Evolutionary conservation across 2,797 vertebrate species (phyloP).

Genomic region (Bufotes viridis): DNA sequence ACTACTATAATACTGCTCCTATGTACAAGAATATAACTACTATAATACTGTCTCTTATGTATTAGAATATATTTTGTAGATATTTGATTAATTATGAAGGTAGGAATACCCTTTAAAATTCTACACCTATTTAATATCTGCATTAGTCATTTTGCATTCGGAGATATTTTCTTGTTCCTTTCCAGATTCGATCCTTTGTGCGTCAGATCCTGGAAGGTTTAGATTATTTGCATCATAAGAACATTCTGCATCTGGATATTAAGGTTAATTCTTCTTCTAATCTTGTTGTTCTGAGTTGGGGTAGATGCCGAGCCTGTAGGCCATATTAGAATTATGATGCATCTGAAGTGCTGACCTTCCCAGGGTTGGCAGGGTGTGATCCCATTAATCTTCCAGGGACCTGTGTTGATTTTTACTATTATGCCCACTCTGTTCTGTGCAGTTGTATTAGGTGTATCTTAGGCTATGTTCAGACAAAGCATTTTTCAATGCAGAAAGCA

Average conservation of each 20-base stretch:
- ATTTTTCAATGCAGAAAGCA: too few relatives aligned
- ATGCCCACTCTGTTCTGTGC: neutral
- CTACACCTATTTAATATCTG: neutral
- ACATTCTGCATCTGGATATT: constrained; percentile 77
- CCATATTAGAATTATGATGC: too few relatives aligned
- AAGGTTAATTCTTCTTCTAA: constrained; percentile 69
- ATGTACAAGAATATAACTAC: neutral
- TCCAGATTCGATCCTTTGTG: constrained; percentile 85
- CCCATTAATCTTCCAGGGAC: neutral
- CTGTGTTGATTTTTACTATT: neutral
- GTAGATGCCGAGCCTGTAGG: neutral
- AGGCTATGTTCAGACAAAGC: too few relatives aligned
- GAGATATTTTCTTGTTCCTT: neutral
- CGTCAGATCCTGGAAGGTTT: constrained; percentile 89
- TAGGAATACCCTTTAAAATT: neutral
- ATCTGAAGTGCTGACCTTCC: neutral
- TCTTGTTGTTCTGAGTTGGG: neutral
- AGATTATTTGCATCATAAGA: constrained; percentile 82
- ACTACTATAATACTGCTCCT: neutral
- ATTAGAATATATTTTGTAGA: neutral
- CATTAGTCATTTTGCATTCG: neutral
- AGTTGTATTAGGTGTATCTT: too few relatives aligned
- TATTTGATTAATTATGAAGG: neutral
- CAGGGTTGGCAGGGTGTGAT: neutral
- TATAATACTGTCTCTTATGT: neutral